Evolutionary conservation across 1,140 invertebrate genomes (phyloP).

Genomic region (Heterodera carotae): DNA sequence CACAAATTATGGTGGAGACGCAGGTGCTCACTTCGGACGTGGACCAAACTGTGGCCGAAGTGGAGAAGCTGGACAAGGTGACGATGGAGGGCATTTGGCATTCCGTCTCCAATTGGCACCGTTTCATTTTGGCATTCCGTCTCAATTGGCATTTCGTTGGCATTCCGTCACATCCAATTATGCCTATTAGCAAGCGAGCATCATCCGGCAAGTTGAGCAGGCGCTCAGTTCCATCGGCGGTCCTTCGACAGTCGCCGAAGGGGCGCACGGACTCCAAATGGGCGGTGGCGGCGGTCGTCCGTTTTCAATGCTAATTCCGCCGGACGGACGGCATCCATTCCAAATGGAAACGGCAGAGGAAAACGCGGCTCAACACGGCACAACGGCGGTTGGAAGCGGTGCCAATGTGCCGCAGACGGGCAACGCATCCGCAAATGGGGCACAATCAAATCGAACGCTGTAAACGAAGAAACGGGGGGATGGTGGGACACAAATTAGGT

Average conservation of each 20-base stretch:
- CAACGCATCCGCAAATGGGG: constrained; percentile 10
- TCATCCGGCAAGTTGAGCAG: constrained; percentile 27
- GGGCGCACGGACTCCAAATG: not conserved
- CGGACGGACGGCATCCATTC: not conserved
- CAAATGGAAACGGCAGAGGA: not conserved
- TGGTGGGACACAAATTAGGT: too few relatives aligned
- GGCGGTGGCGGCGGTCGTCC: not conserved
- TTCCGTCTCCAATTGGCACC: not conserved
- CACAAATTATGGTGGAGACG: constrained; percentile 63
- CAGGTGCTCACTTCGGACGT: constrained; percentile 64
- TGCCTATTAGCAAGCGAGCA: constrained; percentile 32
- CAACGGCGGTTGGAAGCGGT: not conserved
- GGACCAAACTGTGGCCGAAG: constrained; percentile 63
- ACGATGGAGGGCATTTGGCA: too few relatives aligned
- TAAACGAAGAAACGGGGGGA: too few relatives aligned
- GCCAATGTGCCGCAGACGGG: not conserved
- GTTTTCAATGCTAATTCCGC: not conserved
- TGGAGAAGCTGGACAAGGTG: constrained; percentile 48
- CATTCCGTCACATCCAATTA: not conserved
- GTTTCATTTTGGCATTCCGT: too few relatives aligned
- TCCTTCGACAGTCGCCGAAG: not conserved
- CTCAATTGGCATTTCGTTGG: not conserved
- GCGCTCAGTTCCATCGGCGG: constrained; percentile 9
- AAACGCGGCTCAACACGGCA: not conserved
- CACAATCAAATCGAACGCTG: constrained; percentile 11